A percentile compares a stretch with the other conserved stretches of the same genome.
Evolutionary conservation across 2,888 invertebrate species (phyloP).

Genomic region (Macaria liturata): DNA sequence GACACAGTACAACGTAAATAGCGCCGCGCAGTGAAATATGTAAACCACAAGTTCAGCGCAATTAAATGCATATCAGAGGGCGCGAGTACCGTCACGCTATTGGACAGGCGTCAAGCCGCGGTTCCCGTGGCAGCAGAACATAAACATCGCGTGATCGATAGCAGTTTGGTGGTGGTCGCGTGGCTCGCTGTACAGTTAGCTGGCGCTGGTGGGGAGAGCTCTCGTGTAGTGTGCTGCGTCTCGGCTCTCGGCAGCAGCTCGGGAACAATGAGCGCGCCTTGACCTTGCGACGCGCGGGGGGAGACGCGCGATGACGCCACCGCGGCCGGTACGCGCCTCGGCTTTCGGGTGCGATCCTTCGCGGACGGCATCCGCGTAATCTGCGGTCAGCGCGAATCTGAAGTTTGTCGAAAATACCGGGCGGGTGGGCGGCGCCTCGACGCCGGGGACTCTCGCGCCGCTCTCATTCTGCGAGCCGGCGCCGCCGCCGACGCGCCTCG

Average conservation of each 20-base stretch:
- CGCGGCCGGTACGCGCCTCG: slow-evolving; percentile 74
- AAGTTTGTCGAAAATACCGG: slow-evolving; percentile 75
- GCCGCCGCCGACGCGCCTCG: slow-evolving; percentile 81
- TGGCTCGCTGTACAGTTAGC: slow-evolving; percentile 40
- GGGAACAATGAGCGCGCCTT: slow-evolving; percentile 78
- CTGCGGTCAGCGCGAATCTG: slow-evolving; percentile 74
- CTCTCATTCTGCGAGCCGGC: slow-evolving; percentile 79
- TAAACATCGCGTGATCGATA: slow-evolving; percentile 79
- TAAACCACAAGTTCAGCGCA: slow-evolving; percentile 37
- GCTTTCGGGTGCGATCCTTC: slow-evolving; percentile 83
- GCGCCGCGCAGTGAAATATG: slow-evolving; percentile 29
- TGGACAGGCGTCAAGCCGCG: slow-evolving; percentile 43
- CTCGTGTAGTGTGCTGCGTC: slow-evolving; percentile 50
- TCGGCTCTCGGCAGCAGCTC: slow-evolving; percentile 56
- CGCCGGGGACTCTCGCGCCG: slow-evolving; percentile 62
- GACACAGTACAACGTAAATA: slow-evolving; percentile 18
- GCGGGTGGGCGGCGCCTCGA: slow-evolving; percentile 70
- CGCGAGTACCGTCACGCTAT: slow-evolving; percentile 53
- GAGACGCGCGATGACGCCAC: slow-evolving; percentile 77
- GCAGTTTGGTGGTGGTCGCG: slow-evolving; percentile 49
- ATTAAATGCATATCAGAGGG: slow-evolving; percentile 49
- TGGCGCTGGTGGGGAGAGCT: slow-evolving; percentile 40
- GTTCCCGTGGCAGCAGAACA: slow-evolving; percentile 77
- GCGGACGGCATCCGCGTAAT: slow-evolving; percentile 80
- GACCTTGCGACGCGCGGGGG: slow-evolving; percentile 78